Base-by-base conservation (phyloP, 2,113 vertebrate species). In the Alexandromys fortis region DNA sequence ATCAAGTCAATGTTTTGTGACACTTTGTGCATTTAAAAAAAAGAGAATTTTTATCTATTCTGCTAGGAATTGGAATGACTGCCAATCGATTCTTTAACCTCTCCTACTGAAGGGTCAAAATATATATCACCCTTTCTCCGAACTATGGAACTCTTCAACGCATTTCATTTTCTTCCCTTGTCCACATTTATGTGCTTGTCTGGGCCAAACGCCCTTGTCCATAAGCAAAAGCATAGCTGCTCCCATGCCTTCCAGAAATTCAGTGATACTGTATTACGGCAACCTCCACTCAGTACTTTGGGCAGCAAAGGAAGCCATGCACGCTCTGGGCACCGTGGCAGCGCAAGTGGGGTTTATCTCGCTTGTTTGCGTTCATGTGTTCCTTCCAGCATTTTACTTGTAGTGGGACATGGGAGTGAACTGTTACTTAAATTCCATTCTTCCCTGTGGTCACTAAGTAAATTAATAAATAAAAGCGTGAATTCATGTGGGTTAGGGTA, bases 1-100 rank as follows among this genome's bases (percentile, higher is more conserved):
- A 63, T 42, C 47, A 91, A 88, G 75, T 85, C 55, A 17, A 89
- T 52, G 24, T 92, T 92, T 89, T 92, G 12, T 93, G 73, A 77
- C 5, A 45, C 91, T 85, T 28, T 92, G 58, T 38, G 1, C 0
- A 94, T 89, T 58, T 19, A 58, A 58, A 78, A 72, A 72, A 82
- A 49, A 95, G 11, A 92, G 17, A 73, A 81, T 30, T 78, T 67
- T 55, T 68, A 45, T 70, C 49, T 52, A 67, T 49, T 81, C 47
- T 68, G 68, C 38, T 67, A 73, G 24, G 28, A 92, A 92, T 17
- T 85, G 11, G 9, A 33, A 91, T 63, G 72, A 16, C 58, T 90
- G 21, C 12, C 78, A 28, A 30, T 2, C 7, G 9, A n/a, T 81
- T 61, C 52, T 76, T 42, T 77, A 30, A 30, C 16, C 58, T 61